Conservation (phyloP, 2,113 vertebrate genomes). For the Sapajus apella region DNA sequence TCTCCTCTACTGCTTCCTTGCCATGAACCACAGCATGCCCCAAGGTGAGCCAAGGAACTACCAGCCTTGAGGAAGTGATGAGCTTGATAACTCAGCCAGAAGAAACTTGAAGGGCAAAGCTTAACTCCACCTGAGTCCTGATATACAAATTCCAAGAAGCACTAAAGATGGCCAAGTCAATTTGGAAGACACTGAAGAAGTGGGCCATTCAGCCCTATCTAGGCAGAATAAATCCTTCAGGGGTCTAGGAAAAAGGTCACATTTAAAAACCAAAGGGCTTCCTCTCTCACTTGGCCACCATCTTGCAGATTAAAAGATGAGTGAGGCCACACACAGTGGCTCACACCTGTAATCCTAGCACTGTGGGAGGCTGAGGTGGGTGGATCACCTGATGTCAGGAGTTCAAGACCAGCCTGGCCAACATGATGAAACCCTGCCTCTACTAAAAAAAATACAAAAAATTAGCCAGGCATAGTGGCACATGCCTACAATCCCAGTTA, state of each 20-base stretch:
- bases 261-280: not conserved
- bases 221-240: not conserved
- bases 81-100: not conserved
- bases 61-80: not conserved
- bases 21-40: too few species aligned
- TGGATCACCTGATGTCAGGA: too few species aligned
- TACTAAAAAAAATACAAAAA: too few species aligned
- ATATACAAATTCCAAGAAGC: not conserved
- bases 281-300: not conserved
- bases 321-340: too few species aligned
- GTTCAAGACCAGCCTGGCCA: too few species aligned
- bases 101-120: not conserved
- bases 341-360: too few species aligned
- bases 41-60: not conserved
- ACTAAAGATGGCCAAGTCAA: fast-evolving
- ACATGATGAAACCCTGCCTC: too few species aligned
- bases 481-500: too few species aligned
- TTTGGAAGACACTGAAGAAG: not conserved
- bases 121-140: not conserved
- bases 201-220: too few species aligned
- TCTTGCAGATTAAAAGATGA: not conserved
- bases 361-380: too few species aligned
- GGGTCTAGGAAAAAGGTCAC: not conserved
- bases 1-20: not conserved
- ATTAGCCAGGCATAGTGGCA: too few species aligned